Conservation (phyloP, 2,113 vertebrate genomes). For the Sakesphorus luctuosus region DNA sequence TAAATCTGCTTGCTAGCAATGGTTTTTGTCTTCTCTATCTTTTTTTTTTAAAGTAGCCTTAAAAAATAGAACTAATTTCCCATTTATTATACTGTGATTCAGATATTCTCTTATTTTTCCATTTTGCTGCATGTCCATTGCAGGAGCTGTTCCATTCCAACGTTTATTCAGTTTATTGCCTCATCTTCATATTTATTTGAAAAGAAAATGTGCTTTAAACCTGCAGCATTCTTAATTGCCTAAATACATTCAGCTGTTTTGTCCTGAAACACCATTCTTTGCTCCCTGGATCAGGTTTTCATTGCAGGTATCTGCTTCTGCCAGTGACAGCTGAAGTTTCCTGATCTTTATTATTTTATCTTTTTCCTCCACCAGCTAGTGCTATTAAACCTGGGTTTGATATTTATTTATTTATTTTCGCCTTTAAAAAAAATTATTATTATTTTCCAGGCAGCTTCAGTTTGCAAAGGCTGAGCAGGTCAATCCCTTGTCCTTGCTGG, state of each 20-base stretch:
- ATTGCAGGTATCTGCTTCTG: neutral
- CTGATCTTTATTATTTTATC: neutral
- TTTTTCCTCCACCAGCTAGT: neutral
- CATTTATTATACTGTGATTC: neutral
- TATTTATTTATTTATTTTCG: neutral
- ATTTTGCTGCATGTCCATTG: neutral
- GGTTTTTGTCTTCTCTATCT: neutral
- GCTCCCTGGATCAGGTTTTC: neutral
- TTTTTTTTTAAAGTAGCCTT: neutral
- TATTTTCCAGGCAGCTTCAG: neutral
- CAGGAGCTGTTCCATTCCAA: neutral
- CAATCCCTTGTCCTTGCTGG: slow-evolving; percentile 69
- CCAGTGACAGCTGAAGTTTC: neutral
- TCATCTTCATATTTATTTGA: neutral
- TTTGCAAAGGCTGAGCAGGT: slow-evolving; percentile 52
- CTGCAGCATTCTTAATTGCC: neutral
- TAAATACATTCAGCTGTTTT: neutral
- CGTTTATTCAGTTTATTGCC: neutral
- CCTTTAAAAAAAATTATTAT: neutral
- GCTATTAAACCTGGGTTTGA: neutral
- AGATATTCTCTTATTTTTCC: neutral
- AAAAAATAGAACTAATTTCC: neutral
- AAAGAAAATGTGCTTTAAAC: neutral
- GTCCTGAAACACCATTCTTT: neutral
- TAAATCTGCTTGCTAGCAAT: neutral